phyloP scores from a whole-genome alignment of 2,888 invertebrate species.

The Melinaea marsaeus region DNA sequence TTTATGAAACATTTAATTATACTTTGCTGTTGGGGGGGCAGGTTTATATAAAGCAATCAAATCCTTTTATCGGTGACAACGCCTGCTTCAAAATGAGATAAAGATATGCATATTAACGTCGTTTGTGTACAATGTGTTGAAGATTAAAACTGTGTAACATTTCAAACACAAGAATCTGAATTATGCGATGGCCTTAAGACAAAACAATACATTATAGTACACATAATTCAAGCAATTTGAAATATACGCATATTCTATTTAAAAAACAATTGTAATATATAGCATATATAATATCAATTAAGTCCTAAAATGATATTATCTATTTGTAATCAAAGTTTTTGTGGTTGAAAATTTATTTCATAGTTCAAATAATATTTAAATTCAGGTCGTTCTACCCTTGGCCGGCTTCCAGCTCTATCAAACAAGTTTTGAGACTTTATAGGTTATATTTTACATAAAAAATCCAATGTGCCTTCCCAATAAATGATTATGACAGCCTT shows the following conservation, averaged over 20 bases:
- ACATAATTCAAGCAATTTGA: no score
- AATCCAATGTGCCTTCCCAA: neutral
- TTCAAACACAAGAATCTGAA: no score
- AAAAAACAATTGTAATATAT: no score
- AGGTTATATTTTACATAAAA: slow-evolving; percentile 18
- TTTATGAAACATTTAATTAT: no score
- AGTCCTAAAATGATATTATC: neutral
- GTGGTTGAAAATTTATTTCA: slow-evolving; percentile 41
- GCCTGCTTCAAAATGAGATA: no score
- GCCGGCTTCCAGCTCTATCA: slow-evolving; percentile 33
- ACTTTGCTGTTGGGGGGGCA: no score
- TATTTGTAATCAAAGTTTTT: neutral
- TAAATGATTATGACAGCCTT: neutral
- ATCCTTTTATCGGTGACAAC: no score
- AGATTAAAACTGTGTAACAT: slow-evolving; percentile 12
- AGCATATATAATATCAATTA: no score
- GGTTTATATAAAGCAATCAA: no score
- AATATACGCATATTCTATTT: no score
- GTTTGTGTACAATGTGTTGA: slow-evolving; percentile 17
- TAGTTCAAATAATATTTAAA: slow-evolving; percentile 40
- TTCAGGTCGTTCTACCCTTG: slow-evolving; percentile 39
- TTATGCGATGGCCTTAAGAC: no score
- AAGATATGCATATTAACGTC: neutral
- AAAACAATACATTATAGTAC: no score
- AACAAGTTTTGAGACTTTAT: slow-evolving; percentile 15